A percentile compares a stretch with the other conserved stretches of the same genome.
These are phyloP conservation scores for Amblyteles armatorius DNA, from an alignment of 2,888 invertebrate genomes.

Conservation along the genomic window DNA sequence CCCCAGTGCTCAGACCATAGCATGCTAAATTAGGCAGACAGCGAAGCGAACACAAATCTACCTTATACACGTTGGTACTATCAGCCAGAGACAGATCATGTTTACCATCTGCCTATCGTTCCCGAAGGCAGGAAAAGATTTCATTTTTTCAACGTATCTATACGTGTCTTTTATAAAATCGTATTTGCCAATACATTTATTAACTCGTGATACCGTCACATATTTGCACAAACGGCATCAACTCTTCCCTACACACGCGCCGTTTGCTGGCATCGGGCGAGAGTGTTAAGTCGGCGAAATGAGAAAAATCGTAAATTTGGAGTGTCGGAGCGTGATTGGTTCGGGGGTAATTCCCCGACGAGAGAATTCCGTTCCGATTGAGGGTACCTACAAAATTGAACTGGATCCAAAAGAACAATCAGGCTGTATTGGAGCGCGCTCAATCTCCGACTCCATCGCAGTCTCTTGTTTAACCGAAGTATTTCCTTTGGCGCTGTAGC, in stretches of 20 bases:
- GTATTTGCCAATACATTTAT: background rate
- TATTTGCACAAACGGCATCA: background rate
- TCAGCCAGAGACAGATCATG: constrained; percentile 14
- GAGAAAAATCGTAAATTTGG: constrained; percentile 27
- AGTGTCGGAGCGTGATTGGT: constrained; percentile 55
- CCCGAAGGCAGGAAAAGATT: background rate
- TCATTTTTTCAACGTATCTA: background rate
- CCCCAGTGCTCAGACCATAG: constrained; percentile 39
- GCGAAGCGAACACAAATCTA: constrained; percentile 49
- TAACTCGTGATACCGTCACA: background rate
- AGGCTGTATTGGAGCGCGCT: constrained; percentile 28
- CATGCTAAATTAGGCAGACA: constrained; percentile 61
- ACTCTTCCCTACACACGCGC: background rate
- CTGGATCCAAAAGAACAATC: constrained; percentile 67
- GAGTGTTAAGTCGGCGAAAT: constrained; percentile 26
- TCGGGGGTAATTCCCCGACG: constrained; percentile 54
- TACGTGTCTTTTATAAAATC: background rate
- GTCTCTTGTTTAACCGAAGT: constrained; percentile 1
- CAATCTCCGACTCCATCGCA: constrained; percentile 20
- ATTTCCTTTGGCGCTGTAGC: background rate
- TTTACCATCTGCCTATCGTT: background rate
- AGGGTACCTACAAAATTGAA: constrained; percentile 65
- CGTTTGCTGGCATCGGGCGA: constrained; percentile 24
- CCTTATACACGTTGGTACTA: constrained; percentile 13
- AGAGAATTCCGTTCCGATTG: constrained; percentile 55